Conservation (phyloP, 2,888 invertebrate species). For the Agriotes lineatus region DNA sequence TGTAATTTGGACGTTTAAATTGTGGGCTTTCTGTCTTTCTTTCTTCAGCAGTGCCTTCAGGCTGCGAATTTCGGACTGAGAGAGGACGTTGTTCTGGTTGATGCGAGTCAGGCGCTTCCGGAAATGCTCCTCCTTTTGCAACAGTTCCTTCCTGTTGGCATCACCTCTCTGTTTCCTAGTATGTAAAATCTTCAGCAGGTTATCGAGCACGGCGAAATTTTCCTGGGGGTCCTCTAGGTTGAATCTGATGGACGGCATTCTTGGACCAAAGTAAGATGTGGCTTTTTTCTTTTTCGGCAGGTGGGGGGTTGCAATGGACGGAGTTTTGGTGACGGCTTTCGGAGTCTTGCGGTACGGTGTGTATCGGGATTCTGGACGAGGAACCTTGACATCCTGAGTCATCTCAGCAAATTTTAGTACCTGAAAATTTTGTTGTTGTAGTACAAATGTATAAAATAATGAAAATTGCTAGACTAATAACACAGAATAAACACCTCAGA, state of each 20-base stretch:
- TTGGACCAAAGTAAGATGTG: slow-evolving; percentile 49
- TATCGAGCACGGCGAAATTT: slow-evolving; percentile 74
- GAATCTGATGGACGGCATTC: slow-evolving; percentile 55
- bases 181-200: slow-evolving; percentile 70
- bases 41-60: slow-evolving; percentile 75
- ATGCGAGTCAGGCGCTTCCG: slow-evolving; percentile 75
- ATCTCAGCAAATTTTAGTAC: slow-evolving; percentile 98
- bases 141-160: slow-evolving; percentile 69
- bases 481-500: no score
- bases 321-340: slow-evolving; percentile 45
- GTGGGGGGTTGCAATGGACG: slow-evolving; percentile 46
- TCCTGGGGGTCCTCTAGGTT: slow-evolving; percentile 77
- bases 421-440: no score
- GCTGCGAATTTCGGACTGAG: slow-evolving; percentile 77
- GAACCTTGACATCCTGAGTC: slow-evolving; percentile 93
- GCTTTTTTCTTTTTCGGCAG: slow-evolving; percentile 39
- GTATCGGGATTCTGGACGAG: slow-evolving; percentile 73
- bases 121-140: slow-evolving; percentile 72
- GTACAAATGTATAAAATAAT: no score
- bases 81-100: slow-evolving; percentile 78
- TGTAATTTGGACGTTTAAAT: slow-evolving; percentile 76
- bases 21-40: slow-evolving; percentile 75
- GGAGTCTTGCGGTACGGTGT: slow-evolving; percentile 60
- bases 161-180: slow-evolving; percentile 76
- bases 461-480: no score